Evolutionary conservation across 2,888 invertebrate genomes (phyloP).

Genomic region (Philonicus albiceps): DNA sequence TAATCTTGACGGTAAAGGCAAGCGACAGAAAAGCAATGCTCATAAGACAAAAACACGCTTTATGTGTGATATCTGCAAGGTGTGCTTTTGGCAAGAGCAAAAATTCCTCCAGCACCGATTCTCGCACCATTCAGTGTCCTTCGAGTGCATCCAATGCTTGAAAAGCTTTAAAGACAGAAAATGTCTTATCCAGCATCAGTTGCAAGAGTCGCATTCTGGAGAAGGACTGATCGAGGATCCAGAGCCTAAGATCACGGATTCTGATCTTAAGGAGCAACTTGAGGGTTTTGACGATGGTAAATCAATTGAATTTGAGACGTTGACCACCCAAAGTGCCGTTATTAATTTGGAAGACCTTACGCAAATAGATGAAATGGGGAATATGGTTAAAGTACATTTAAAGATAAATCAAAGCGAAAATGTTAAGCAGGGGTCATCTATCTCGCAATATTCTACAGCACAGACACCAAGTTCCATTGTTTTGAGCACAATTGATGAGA

Average conservation of each 20-base stretch:
- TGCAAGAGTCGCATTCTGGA: constrained; percentile 66
- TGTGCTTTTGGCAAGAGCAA: constrained; percentile 64
- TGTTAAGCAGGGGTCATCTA: neutral
- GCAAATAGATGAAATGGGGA: constrained; percentile 27
- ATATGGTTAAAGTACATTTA: constrained; percentile 26
- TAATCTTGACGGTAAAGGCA: constrained; percentile 50
- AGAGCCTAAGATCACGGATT: neutral
- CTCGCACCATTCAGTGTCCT: constrained; percentile 70
- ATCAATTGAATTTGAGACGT: neutral
- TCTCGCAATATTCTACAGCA: neutral
- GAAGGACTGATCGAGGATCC: constrained; percentile 61
- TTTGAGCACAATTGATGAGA: neutral
- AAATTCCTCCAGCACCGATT: constrained; percentile 69
- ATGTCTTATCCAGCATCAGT: constrained; percentile 68
- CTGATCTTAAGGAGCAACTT: neutral
- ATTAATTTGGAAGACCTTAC: neutral
- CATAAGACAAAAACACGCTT: constrained; percentile 50
- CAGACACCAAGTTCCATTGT: neutral
- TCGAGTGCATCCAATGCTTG: constrained; percentile 68
- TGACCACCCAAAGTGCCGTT: neutral
- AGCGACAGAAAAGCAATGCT: constrained; percentile 48
- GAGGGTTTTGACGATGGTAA: neutral
- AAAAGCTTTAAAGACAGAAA: constrained; percentile 65
- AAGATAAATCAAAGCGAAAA: neutral
- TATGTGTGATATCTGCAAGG: constrained; percentile 65